These are phyloP conservation scores for Spongilla lacustris DNA, from an alignment of 37 sponge, comb jelly and placozoan species.

Conservation along the genomic window DNA sequence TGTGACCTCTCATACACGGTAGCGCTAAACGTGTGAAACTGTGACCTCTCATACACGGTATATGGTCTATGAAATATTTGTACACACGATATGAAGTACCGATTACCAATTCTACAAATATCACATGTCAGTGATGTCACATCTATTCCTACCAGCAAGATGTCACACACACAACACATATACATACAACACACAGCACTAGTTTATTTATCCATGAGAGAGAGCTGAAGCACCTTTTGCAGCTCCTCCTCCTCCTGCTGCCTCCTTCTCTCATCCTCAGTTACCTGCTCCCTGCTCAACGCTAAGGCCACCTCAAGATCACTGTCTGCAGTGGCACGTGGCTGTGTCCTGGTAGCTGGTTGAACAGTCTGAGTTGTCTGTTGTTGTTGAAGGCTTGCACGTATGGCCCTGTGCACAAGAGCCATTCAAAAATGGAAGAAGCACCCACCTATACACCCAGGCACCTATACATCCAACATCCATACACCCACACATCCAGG, in stretches of 20 bases:
- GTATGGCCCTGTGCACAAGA: not conserved
- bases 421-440: not conserved
- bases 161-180: not conserved
- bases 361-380: conserved; percentile 2
- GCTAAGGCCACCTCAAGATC: conserved; percentile 70
- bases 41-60: too few relatives aligned
- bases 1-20: too few relatives aligned
- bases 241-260: conserved; percentile 75
- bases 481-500: not conserved
- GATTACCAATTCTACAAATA: too few relatives aligned
- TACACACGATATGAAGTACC: too few relatives aligned
- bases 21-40: conserved; percentile 14
- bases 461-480: not conserved
- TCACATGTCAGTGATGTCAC: not conserved
- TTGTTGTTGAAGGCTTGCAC: conserved; percentile 3
- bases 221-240: conserved; percentile 66
- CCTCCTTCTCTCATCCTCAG: conserved; percentile 18
- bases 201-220: conserved; percentile 63
- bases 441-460: not conserved
- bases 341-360: not conserved
- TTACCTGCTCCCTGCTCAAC: conserved; percentile 25
- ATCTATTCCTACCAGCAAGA: not conserved
- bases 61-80: too few relatives aligned
- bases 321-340: conserved; percentile 15
- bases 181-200: not conserved